Evolutionary conservation across 2,113 vertebrate genomes (phyloP).

Genomic region (Aix galericulata): DNA sequence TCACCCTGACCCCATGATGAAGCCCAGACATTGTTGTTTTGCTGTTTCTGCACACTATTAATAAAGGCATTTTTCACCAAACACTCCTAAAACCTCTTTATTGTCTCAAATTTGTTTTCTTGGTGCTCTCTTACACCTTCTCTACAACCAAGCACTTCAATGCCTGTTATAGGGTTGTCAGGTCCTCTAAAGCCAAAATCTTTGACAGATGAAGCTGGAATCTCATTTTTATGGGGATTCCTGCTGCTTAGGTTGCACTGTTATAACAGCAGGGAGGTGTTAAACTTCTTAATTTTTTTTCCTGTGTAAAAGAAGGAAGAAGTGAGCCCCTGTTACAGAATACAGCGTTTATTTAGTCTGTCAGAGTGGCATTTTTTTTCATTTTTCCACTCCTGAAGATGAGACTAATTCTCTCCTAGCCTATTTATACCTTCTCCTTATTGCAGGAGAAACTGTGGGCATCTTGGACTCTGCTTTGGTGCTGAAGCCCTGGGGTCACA

Average conservation of each 20-base stretch:
- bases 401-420: neutral
- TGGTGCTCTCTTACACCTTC: rapidly evolving
- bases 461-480: neutral
- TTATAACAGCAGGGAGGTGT: neutral
- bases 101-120: neutral
- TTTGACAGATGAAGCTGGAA: neutral
- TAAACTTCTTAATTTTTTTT: neutral
- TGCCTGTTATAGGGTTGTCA: neutral
- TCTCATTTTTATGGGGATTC: neutral
- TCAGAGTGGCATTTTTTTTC: neutral
- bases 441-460: rapidly evolving
- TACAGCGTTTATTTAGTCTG: neutral
- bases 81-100: neutral
- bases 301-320: neutral
- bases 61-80: neutral
- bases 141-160: neutral
- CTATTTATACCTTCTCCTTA: neutral
- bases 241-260: neutral
- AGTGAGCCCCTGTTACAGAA: neutral
- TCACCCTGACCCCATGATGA: rapidly evolving
- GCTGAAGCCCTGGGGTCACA: neutral
- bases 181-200: neutral
- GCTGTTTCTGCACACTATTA: neutral
- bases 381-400: neutral
- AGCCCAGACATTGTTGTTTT: rapidly evolving